These are phyloP conservation scores for Heterochromis multidens DNA, from an alignment of 2,113 vertebrate genomes.

Conservation along the genomic window DNA sequence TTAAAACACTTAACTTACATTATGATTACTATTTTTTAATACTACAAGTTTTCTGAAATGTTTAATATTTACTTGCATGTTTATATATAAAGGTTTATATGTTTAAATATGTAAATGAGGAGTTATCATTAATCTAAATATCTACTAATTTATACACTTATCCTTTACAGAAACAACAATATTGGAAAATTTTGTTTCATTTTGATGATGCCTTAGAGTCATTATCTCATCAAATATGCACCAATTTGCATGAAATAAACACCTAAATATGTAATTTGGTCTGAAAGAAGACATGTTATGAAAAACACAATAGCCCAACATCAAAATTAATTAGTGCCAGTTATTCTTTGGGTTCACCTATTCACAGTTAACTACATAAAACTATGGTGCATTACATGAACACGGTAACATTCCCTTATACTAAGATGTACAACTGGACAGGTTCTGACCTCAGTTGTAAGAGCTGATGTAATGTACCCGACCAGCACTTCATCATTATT, in stretches of 20 bases:
- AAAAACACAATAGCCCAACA: too few species aligned
- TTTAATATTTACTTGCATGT: neutral
- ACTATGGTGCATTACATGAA: neutral
- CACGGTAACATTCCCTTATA: neutral
- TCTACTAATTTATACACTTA: neutral
- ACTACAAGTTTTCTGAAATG: neutral
- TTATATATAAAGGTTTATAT: neutral
- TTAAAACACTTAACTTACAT: neutral
- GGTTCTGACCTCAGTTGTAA: neutral
- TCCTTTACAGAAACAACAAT: neutral
- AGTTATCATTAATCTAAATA: neutral
- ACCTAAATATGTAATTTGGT: too few species aligned
- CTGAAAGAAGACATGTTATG: too few species aligned
- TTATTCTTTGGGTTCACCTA: neutral
- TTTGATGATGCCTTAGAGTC: neutral
- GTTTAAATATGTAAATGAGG: neutral
- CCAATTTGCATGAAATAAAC: neutral
- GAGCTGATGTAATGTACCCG: constrained; percentile 24
- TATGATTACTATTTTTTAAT: neutral
- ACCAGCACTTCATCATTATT: constrained; percentile 22
- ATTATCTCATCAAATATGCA: neutral
- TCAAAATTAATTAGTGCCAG: neutral
- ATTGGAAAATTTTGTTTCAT: neutral
- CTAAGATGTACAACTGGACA: neutral
- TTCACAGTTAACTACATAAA: neutral